Evolutionary conservation across 2,888 invertebrate species (phyloP).

Genomic region (Agriopis marginaria): DNA sequence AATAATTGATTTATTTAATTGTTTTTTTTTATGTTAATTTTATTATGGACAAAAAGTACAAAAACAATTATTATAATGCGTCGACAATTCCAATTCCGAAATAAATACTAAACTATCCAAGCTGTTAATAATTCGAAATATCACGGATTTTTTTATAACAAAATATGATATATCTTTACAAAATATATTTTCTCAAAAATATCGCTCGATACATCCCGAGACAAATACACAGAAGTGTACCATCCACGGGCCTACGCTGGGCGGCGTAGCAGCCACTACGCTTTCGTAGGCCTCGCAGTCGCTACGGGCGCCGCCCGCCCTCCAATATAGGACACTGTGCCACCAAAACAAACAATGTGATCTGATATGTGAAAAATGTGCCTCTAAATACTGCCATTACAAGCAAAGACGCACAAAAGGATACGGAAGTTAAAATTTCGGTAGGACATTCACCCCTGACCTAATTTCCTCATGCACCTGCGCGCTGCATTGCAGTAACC

Average conservation of each 20-base stretch:
- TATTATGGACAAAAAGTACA: no score
- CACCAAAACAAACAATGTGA: constrained; percentile 64
- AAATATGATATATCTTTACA: background rate
- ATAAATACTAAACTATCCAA: no score
- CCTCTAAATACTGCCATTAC: constrained; percentile 67
- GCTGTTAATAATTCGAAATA: no score
- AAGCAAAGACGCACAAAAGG: constrained; percentile 39
- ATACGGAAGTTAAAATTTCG: constrained; percentile 44
- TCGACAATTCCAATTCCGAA: no score
- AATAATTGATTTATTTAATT: no score
- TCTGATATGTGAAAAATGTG: constrained; percentile 53
- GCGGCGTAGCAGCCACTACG: constrained; percentile 78
- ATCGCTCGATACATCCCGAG: constrained; percentile 58
- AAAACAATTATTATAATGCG: no score
- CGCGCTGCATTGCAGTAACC: constrained; percentile 68
- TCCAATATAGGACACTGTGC: constrained; percentile 75
- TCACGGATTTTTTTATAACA: no score
- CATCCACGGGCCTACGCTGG: constrained; percentile 60
- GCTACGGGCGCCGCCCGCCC: constrained; percentile 71
- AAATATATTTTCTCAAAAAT: background rate
- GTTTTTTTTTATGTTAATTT: no score
- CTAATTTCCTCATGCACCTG: constrained; percentile 73
- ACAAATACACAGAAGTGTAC: constrained; percentile 70
- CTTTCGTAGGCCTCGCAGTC: constrained; percentile 81
- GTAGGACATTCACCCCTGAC: constrained; percentile 77